Evolutionary conservation across 1,140 invertebrate species (phyloP).

Genomic region (Rhopalosiphum maidis): DNA sequence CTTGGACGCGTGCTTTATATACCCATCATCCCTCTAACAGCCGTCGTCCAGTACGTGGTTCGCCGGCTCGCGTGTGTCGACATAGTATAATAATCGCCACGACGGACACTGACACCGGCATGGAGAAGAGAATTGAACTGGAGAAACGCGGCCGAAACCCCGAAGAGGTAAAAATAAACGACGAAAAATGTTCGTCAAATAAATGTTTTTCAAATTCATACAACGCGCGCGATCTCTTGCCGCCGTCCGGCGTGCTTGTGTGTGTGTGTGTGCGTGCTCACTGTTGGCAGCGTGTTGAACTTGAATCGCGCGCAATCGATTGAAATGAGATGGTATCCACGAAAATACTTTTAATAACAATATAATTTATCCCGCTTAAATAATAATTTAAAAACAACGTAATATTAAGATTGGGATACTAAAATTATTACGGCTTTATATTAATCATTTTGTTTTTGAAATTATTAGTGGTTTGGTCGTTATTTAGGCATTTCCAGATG

Average conservation of each 20-base stretch:
- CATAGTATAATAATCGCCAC: not conserved
- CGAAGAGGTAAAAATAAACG: conserved; percentile 74
- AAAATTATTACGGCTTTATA: no score
- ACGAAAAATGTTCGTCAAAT: not conserved
- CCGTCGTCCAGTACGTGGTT: not conserved
- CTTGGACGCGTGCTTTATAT: no score
- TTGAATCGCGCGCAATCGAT: not conserved
- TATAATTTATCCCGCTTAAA: not conserved
- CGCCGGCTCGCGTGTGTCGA: not conserved
- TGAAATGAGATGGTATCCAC: not conserved
- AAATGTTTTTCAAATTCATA: not conserved
- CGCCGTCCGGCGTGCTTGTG: conserved; percentile 22
- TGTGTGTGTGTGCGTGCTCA: not conserved
- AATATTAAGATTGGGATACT: not conserved
- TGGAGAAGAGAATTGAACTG: conserved; percentile 92
- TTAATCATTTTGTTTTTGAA: not conserved
- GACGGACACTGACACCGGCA: conserved; percentile 62
- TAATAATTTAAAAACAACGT: not conserved
- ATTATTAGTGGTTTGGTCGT: not conserved
- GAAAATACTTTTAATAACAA: not conserved
- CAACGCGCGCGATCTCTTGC: not conserved
- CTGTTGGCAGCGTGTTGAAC: conserved; percentile 16
- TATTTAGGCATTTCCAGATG: not conserved
- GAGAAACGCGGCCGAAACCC: conserved; percentile 84
- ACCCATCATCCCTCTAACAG: not conserved